phyloP scores from a whole-genome alignment of 1,140 invertebrate species.

The Asobara japonica region DNA sequence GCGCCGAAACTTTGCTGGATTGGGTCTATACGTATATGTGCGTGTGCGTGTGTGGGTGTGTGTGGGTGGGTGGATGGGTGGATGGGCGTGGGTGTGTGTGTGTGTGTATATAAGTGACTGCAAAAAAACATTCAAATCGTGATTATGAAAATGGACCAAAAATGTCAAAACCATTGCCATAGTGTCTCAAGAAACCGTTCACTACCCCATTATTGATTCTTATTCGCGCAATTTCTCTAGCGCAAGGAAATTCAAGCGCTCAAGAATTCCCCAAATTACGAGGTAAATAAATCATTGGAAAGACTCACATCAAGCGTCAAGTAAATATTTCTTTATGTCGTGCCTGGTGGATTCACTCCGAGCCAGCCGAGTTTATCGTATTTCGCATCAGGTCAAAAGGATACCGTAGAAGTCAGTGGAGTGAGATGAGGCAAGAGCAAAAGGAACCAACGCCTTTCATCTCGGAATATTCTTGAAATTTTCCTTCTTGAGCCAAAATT shows the following conservation, averaged over 20 bases:
- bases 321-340: constrained; percentile 31
- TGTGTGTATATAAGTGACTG: too few relatives aligned
- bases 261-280: background rate
- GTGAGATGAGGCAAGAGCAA: background rate
- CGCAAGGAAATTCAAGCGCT: background rate
- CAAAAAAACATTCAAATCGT: too few relatives aligned
- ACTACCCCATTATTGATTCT: too few relatives aligned
- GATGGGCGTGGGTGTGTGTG: too few relatives aligned
- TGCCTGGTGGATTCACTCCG: constrained; percentile 16
- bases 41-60: too few relatives aligned
- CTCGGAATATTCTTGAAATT: constrained; percentile 16
- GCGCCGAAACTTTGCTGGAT: too few relatives aligned
- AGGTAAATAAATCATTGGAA: background rate
- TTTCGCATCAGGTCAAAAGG: constrained; percentile 18
- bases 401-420: background rate
- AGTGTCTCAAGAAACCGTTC: too few relatives aligned
- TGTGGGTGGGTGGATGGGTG: too few relatives aligned
- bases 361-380: constrained; percentile 27
- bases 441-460: background rate
- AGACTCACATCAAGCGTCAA: background rate
- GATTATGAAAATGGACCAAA: too few relatives aligned
- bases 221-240: background rate
- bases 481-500: background rate
- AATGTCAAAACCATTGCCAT: too few relatives aligned
- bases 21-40: too few relatives aligned